Conservation (phyloP, 2,888 invertebrate species). For the Acronicta psi region DNA sequence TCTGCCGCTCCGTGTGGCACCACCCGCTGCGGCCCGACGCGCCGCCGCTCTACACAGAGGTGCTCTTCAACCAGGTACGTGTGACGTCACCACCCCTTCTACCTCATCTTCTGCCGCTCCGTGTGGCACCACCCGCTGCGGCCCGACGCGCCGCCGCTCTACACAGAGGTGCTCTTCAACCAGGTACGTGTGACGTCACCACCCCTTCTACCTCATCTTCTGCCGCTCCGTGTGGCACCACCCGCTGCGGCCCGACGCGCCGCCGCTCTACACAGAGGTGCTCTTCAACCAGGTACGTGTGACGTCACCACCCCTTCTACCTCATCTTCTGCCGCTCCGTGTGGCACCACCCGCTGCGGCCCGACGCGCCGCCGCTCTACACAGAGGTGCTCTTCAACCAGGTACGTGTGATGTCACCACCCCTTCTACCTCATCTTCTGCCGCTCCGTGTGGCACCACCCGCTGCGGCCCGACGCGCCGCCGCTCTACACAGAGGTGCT, state of each 20-base stretch:
- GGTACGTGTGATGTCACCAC: too few species aligned
- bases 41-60: constrained; percentile 97
- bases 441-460: too few species aligned
- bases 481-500: too few species aligned
- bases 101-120: constrained; percentile 98
- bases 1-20: constrained; percentile 98
- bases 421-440: too few species aligned
- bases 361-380: too few species aligned
- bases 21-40: constrained; percentile 96
- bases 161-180: constrained; percentile 93
- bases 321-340: too few species aligned
- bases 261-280: constrained; percentile 97
- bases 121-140: constrained; percentile 97
- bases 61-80: constrained; percentile 83
- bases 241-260: constrained; percentile 95
- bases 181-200: constrained; percentile 91
- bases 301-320: too few species aligned
- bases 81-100: constrained; percentile 98
- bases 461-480: too few species aligned
- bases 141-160: constrained; percentile 96
- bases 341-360: too few species aligned
- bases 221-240: constrained; percentile 98
- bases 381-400: too few species aligned
- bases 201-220: constrained; percentile 98
- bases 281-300: constrained; percentile 83